These are phyloP conservation scores for Hyposoter didymator DNA, from an alignment of 2,888 invertebrate species.

Conservation along the genomic window DNA sequence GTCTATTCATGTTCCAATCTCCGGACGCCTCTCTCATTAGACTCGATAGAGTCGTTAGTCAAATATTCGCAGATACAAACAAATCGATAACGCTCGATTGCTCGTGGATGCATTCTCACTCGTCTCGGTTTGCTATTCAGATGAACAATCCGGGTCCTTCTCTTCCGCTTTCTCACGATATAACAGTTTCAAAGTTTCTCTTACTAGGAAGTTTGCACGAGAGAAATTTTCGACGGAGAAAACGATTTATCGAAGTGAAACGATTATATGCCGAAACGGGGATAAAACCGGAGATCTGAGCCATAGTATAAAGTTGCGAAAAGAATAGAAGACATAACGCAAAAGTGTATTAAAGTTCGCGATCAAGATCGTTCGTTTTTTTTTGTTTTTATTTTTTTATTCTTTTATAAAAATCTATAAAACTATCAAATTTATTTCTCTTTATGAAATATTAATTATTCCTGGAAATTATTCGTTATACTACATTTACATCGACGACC, in stretches of 20 bases:
- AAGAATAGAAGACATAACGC: background rate
- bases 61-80: constrained; percentile 68
- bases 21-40: constrained; percentile 60
- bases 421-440: background rate
- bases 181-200: constrained; percentile 57
- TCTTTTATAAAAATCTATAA: background rate
- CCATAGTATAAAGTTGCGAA: background rate
- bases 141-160: constrained; percentile 54
- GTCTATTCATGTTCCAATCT: constrained; percentile 43
- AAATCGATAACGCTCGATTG: constrained; percentile 67
- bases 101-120: constrained; percentile 59
- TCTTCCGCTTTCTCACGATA: constrained; percentile 33
- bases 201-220: constrained; percentile 30
- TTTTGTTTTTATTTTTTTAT: no score
- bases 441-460: background rate
- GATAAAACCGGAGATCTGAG: constrained; percentile 9
- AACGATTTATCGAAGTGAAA: constrained; percentile 46
- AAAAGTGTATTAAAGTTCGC: background rate
- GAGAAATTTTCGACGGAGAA: constrained; percentile 51
- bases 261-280: constrained; percentile 29
- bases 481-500: background rate
- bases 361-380: background rate
- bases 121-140: constrained; percentile 65
- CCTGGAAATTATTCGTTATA: background rate
- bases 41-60: constrained; percentile 65